These are phyloP conservation scores for Sebastes matsubarae DNA, from an alignment of 2,797 vertebrate species.

Conservation along the genomic window DNA sequence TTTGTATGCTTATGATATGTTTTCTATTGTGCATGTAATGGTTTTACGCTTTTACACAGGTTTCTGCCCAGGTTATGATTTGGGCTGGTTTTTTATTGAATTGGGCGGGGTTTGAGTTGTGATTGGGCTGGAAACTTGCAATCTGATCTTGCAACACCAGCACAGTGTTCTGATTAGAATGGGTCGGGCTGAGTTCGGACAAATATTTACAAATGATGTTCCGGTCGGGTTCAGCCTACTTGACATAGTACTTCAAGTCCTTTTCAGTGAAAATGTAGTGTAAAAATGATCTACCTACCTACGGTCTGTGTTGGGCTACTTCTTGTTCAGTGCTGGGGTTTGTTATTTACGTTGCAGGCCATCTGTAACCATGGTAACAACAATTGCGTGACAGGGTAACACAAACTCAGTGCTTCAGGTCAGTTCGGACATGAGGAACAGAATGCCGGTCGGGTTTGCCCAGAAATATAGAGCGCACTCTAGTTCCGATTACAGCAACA, in stretches of 20 bases:
- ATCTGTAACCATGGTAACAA: not conserved
- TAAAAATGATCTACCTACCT: not conserved
- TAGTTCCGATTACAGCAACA: slow-evolving; percentile 30
- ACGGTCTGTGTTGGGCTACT: not conserved
- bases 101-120: too few relatives aligned
- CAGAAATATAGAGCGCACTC: not conserved
- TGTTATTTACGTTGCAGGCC: not conserved
- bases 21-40: too few relatives aligned
- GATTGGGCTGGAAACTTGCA: too few relatives aligned
- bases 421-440: not conserved
- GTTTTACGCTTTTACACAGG: too few relatives aligned
- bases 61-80: too few relatives aligned
- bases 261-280: not conserved
- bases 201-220: not conserved
- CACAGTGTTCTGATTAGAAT: not conserved
- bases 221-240: not conserved
- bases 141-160: too few relatives aligned
- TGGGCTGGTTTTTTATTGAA: too few relatives aligned
- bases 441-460: not conserved
- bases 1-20: too few relatives aligned
- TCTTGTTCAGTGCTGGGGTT: not conserved
- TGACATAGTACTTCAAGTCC: not conserved
- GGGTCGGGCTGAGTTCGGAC: not conserved
- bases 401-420: not conserved
- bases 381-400: not conserved